Evolutionary conservation across 2,113 vertebrate species (phyloP).

Genomic region (Microcebus jonahi): DNA sequence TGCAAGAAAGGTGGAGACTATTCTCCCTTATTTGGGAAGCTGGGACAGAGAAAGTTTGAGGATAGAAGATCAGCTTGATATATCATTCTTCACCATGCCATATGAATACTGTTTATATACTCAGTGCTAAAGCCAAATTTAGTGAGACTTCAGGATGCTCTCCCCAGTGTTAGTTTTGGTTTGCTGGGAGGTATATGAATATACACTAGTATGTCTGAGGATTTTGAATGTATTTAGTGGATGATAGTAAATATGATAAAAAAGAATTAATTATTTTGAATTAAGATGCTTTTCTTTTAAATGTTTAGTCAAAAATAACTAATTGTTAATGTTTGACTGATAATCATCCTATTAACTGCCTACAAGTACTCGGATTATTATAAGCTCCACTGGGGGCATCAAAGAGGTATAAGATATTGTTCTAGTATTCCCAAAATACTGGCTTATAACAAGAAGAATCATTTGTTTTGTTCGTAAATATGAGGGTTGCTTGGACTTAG

Average conservation of each 20-base stretch:
- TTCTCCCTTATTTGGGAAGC: neutral
- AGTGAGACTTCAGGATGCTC: neutral
- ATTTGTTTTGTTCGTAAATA: conserved; percentile 25
- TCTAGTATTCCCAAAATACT: neutral
- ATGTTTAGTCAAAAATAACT: neutral
- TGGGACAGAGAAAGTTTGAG: neutral
- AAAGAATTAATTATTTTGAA: conserved; percentile 16
- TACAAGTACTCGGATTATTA: neutral
- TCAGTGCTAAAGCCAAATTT: neutral
- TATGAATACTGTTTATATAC: neutral
- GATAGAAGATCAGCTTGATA: neutral
- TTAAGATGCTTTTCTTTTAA: neutral
- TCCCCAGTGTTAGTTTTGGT: neutral
- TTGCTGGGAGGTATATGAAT: neutral
- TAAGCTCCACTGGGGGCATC: neutral
- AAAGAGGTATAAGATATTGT: neutral
- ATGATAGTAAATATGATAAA: neutral
- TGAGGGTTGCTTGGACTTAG: neutral
- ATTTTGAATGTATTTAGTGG: neutral
- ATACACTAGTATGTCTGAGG: neutral
- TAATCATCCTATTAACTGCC: neutral
- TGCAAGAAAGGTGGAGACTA: neutral
- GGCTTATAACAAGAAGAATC: neutral
- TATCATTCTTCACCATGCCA: neutral
- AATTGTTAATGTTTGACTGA: conserved; percentile 1